Evolutionary conservation across 2,113 vertebrate genomes (phyloP), one percentile per base, ranked within the genome.

Genomic region (Engraulis encrasicolus): DNA sequence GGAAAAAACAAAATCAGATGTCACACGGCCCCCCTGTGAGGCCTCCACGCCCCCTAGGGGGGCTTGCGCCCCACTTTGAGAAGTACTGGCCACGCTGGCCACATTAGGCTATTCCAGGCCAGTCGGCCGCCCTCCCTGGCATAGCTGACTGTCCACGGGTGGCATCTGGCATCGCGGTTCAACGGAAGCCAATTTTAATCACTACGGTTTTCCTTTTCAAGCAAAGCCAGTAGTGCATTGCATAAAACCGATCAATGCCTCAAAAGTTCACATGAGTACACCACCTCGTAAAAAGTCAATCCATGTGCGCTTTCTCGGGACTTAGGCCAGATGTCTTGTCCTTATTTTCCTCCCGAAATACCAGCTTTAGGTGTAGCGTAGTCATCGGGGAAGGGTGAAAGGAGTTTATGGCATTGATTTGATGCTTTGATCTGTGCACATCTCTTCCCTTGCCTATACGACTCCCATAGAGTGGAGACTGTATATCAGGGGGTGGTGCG

Each of bases 401-500:
- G 7, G 58, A 66, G 58, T 66, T 66, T 66, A 66, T n/a, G n/a
- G 23, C 58, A 66, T 66, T 66, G 58, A 66, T 66, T 66, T 12
- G 23, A 11, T 66, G 58, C 58, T 66, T 66, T 66, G 58, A 66
- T 66, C 58, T 14, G 9, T 23, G 31, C 58, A 31, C 58, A 45
- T 9, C 40, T 45, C 23, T 66, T 11, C 23, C 12, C 27, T 23
- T 31, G n/a, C 58, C 58, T 11, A 2, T n/a, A 66, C 2, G 7
- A n/a, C 23, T 23, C 23, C 20, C 20, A 6, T n/a, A 9, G 1
- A 14, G 66, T 27, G 2, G 12, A 74, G 66, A 23, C 66, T 34
- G 27, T 0, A 23, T 11, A 34, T 74, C 14, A 31, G 66, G 66
- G 40, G 3, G 40, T 3, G 40, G 40, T 45, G 40, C 4, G 40